phyloP scores from a whole-genome alignment of 2,113 vertebrate species.

The Nyctereutes procyonoides region DNA sequence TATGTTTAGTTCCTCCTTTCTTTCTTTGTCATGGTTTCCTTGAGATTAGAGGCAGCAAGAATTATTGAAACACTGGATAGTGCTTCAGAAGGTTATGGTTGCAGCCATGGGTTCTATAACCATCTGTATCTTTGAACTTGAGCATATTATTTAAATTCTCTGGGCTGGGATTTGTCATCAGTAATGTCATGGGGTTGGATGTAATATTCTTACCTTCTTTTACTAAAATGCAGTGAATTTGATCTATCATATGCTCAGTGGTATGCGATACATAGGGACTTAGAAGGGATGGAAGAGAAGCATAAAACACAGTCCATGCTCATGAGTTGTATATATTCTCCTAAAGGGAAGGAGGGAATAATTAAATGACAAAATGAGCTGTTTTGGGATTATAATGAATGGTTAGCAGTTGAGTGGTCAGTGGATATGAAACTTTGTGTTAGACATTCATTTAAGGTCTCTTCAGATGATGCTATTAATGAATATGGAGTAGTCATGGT shows the following conservation, averaged over 20 bases:
- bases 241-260: not conserved
- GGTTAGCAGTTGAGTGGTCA: not conserved
- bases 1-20: not conserved
- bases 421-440: not conserved
- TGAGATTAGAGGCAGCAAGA: not conserved
- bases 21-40: not conserved
- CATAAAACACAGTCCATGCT: not conserved
- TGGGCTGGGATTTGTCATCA: not conserved
- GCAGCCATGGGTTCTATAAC: not conserved
- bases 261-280: not conserved
- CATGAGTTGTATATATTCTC: not conserved
- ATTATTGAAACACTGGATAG: not conserved
- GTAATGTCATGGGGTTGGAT: not conserved
- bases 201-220: not conserved
- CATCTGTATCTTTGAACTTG: not conserved
- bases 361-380: conserved; percentile 4
- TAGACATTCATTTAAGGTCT: not conserved
- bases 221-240: conserved; percentile 1
- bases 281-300: not conserved
- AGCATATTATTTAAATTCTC: not conserved
- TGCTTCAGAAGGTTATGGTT: not conserved
- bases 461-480: not conserved
- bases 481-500: not conserved
- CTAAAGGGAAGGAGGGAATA: not conserved
- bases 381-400: not conserved